phyloP scores from a whole-genome alignment of 2,113 vertebrate genomes.

The Proteles cristata region DNA sequence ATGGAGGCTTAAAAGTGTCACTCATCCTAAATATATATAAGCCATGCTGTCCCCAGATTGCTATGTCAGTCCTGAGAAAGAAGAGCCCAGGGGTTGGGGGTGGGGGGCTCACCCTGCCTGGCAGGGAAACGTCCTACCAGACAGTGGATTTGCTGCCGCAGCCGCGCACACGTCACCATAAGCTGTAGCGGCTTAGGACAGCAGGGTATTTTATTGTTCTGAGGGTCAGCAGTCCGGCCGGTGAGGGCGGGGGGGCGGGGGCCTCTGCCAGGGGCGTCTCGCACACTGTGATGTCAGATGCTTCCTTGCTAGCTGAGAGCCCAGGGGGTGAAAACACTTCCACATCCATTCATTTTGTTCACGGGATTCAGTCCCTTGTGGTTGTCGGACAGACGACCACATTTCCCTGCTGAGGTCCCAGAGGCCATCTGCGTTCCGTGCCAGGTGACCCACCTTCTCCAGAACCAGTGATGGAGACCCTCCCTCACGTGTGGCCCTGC shows the following conservation, averaged over 20 bases:
- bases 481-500: accelerated
- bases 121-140: accelerated
- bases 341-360: accelerated
- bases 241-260: accelerated
- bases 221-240: neutral
- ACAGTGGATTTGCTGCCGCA: neutral
- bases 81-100: neutral
- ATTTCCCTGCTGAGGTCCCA: neutral
- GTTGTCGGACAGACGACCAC: neutral
- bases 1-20: neutral
- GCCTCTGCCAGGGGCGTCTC: neutral
- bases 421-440: accelerated
- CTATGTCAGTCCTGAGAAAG: constrained; percentile 32
- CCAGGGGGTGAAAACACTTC: neutral
- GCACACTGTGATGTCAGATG: accelerated
- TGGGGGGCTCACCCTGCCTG: neutral
- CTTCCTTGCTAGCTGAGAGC: accelerated
- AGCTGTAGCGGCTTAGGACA: neutral
- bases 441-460: accelerated
- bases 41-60: constrained; percentile 51
- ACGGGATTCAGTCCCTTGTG: too few relatives aligned
- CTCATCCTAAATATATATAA: constrained; percentile 36
- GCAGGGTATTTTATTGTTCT: accelerated
- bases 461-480: neutral
- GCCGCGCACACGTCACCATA: accelerated